phyloP scores from a whole-genome alignment of 1,140 invertebrate genomes.

The Zeugodacus cucurbitae region DNA sequence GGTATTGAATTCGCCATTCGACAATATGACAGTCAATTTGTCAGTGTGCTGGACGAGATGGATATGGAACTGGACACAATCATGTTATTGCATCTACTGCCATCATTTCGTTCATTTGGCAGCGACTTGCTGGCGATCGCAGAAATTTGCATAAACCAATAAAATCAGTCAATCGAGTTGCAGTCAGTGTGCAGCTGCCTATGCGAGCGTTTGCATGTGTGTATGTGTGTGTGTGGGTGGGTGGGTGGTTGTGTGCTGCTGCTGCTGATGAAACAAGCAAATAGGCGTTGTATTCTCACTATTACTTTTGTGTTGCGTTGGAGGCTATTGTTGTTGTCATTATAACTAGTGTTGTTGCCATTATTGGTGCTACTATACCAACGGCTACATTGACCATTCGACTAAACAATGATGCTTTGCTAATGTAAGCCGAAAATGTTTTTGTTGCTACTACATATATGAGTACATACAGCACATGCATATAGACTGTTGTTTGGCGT shows the following conservation, averaged over 20 bases:
- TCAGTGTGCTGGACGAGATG: background rate
- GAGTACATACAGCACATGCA: background rate
- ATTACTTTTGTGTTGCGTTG: background rate
- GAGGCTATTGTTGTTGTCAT: background rate
- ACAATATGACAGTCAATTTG: slow-evolving; percentile 32
- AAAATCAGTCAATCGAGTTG: slow-evolving; percentile 33
- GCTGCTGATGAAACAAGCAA: background rate
- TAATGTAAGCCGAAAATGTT: slow-evolving; percentile 19
- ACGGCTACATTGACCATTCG: background rate
- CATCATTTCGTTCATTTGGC: slow-evolving; percentile 4
- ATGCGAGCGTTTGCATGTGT: background rate
- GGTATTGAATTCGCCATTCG: background rate
- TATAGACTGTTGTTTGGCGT: background rate
- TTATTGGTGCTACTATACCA: background rate
- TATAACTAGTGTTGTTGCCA: background rate
- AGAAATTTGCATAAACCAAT: slow-evolving; percentile 39
- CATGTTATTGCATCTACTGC: background rate
- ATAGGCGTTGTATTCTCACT: background rate
- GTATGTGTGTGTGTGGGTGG: background rate
- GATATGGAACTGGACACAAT: background rate
- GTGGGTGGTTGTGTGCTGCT: background rate
- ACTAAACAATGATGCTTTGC: background rate
- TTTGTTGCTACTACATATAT: background rate
- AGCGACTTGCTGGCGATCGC: slow-evolving; percentile 20
- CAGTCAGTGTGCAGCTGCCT: background rate